Evolutionary conservation across 2,113 vertebrate genomes (phyloP).

Genomic region (Cnemophilus loriae): DNA sequence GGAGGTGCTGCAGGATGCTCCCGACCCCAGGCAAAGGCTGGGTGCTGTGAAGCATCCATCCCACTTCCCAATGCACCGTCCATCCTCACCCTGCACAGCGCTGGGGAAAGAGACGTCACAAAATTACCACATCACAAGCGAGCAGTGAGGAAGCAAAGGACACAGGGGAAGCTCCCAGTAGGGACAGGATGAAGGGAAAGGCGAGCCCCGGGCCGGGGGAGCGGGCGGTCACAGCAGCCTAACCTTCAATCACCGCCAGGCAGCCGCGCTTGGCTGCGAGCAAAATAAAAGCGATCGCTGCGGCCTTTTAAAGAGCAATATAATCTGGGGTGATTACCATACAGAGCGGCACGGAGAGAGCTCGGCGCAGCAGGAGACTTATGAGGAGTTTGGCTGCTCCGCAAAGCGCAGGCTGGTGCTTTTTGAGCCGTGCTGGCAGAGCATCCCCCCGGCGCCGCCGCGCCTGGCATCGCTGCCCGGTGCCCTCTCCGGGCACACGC

Average conservation of each 20-base stretch:
- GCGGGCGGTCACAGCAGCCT: background rate
- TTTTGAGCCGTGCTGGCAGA: background rate
- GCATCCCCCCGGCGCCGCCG: background rate
- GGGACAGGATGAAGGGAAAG: background rate
- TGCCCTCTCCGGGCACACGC: background rate
- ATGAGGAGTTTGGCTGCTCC: constrained; percentile 3
- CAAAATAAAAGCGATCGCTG: background rate
- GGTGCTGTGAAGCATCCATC: background rate
- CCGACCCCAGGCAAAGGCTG: background rate
- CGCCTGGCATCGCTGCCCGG: background rate
- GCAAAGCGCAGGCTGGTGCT: background rate
- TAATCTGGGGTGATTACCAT: constrained; percentile 21
- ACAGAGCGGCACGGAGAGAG: background rate
- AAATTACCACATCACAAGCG: fast-evolving
- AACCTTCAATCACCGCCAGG: constrained; percentile 30
- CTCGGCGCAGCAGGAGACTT: background rate
- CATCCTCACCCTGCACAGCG: background rate
- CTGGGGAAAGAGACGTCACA: background rate
- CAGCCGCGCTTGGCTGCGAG: background rate
- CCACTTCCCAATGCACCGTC: fast-evolving
- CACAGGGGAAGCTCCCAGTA: fast-evolving
- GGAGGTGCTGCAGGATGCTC: background rate
- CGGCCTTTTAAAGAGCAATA: constrained; percentile 47
- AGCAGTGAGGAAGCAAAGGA: background rate
- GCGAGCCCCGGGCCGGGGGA: background rate